These are phyloP conservation scores for Myotis vivesi DNA, from an alignment of 2,797 vertebrate genomes.

Conservation along the genomic window DNA sequence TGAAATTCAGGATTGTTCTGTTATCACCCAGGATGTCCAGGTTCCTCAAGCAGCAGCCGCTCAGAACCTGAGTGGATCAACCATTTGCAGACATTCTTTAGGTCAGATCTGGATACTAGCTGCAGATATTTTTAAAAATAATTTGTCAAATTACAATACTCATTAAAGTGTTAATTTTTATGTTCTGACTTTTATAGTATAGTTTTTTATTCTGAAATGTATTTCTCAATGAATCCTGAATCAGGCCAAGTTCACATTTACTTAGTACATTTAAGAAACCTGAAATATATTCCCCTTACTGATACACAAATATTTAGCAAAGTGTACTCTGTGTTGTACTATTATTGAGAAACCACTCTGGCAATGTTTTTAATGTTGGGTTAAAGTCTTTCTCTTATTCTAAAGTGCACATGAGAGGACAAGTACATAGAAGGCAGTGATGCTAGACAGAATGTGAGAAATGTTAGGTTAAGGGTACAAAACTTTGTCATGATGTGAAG, in stretches of 20 bases:
- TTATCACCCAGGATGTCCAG: neutral
- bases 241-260: neutral
- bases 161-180: neutral
- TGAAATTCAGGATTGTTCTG: neutral
- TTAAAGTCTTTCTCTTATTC: neutral
- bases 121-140: neutral
- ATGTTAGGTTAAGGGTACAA: neutral
- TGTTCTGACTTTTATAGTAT: neutral
- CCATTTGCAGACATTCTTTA: neutral
- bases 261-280: neutral
- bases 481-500: neutral
- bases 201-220: neutral
- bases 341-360: neutral
- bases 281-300: neutral
- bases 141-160: neutral
- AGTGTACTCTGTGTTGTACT: neutral
- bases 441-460: neutral
- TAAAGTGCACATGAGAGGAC: neutral
- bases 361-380: neutral
- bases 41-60: neutral
- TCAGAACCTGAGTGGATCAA: neutral
- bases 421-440: neutral
- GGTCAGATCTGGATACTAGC: neutral
- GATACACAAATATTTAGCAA: neutral
- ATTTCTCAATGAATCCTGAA: neutral